A percentile compares a stretch with the other conserved stretches of the same genome.
These are phyloP conservation scores for Troides oblongomaculatus DNA, from an alignment of 2,888 invertebrate genomes.

Conservation along the genomic window DNA sequence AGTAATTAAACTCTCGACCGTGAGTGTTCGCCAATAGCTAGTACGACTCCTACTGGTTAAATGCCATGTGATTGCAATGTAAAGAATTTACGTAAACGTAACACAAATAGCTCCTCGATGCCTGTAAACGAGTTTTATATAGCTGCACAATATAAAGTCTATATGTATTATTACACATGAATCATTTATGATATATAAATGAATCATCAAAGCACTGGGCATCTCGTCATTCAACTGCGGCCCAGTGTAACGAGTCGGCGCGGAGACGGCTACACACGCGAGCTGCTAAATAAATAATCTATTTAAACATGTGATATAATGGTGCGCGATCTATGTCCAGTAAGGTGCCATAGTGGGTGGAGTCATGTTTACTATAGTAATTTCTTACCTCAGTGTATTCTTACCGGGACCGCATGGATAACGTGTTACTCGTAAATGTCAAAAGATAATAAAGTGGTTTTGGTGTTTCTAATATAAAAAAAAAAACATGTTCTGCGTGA, in stretches of 20 bases:
- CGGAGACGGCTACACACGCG: slow-evolving; percentile 45
- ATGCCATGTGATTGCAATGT: slow-evolving; percentile 37
- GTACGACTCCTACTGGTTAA: slow-evolving; percentile 12
- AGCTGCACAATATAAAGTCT: slow-evolving; percentile 44
- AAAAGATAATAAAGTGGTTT: slow-evolving; percentile 60
- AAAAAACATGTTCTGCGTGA: slow-evolving; percentile 62
- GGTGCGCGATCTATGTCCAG: slow-evolving; percentile 72
- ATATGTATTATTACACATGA: slow-evolving; percentile 59
- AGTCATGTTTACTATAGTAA: slow-evolving; percentile 76
- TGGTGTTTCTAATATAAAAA: slow-evolving; percentile 38
- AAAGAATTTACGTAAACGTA: slow-evolving; percentile 56
- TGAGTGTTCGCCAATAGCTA: slow-evolving; percentile 9
- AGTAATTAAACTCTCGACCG: slow-evolving; percentile 26
- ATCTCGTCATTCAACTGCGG: slow-evolving; percentile 66
- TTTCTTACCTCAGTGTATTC: slow-evolving; percentile 73
- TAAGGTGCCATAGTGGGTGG: slow-evolving; percentile 67
- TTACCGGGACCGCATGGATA: slow-evolving; percentile 69
- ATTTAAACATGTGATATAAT: slow-evolving; percentile 76
- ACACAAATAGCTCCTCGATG: slow-evolving; percentile 44
- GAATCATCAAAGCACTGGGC: slow-evolving; percentile 67
- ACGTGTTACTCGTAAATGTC: slow-evolving; percentile 76
- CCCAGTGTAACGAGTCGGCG: slow-evolving; percentile 62
- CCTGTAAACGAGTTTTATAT: slow-evolving; percentile 39
- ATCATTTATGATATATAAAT: slow-evolving; percentile 66
- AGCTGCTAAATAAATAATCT: slow-evolving; percentile 70